These are phyloP conservation scores for Crenuchus spilurus DNA, from an alignment of 2,797 vertebrate species.

Conservation along the genomic window DNA sequence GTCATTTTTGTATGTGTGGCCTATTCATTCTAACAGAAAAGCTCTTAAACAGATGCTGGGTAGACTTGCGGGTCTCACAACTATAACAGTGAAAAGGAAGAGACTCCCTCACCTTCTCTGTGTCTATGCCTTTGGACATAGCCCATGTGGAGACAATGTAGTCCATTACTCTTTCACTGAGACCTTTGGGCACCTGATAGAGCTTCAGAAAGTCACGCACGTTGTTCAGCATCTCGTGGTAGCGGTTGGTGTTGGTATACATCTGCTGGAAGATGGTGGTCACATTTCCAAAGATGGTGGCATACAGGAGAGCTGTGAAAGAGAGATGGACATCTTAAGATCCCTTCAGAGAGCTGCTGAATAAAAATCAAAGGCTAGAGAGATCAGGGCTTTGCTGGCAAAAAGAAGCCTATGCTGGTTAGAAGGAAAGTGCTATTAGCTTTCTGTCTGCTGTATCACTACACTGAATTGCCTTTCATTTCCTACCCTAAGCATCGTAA, in stretches of 20 bases:
- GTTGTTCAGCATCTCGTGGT: constrained; percentile 99
- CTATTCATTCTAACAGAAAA: no score
- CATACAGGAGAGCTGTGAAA: constrained; percentile 88
- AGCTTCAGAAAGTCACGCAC: constrained; percentile 97
- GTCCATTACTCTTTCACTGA: constrained; percentile 98
- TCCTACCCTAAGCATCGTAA: neutral
- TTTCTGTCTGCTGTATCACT: neutral
- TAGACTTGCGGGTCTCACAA: neutral
- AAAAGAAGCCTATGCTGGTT: neutral
- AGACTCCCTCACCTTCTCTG: constrained; percentile 86
- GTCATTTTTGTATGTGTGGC: no score
- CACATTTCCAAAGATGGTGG: constrained; percentile 98
- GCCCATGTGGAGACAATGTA: constrained; percentile 99
- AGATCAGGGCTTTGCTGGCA: neutral
- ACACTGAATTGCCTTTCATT: neutral
- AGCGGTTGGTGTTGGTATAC: constrained; percentile 99
- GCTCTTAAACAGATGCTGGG: no score
- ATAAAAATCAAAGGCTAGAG: constrained; percentile 30
- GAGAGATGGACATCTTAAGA: constrained; percentile 11
- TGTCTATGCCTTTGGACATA: constrained; percentile 99
- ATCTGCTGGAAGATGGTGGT: constrained; percentile 99
- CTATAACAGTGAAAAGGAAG: neutral
- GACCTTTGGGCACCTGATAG: constrained; percentile 97
- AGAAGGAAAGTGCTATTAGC: neutral
- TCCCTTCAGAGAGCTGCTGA: constrained; percentile 20